Base-by-base conservation (phyloP, 2,888 invertebrate species). In the Carterocephalus palaemon region DNA sequence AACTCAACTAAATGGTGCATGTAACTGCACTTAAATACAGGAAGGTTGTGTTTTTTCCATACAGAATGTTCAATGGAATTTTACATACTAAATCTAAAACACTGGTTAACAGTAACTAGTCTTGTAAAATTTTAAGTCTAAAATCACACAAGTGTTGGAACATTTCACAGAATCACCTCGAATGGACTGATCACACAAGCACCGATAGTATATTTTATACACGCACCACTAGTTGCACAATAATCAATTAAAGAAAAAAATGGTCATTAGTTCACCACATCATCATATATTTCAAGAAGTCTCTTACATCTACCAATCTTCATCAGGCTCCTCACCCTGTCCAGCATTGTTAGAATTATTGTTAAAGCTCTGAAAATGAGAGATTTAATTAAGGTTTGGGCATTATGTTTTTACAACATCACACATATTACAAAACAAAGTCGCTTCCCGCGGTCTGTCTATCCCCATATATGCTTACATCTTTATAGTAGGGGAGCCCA, bases 271-370 rank as follows among this genome's bases (percentile, higher is more conserved):
- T 49, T 54, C 40, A 46, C 48, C 46, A 36, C 36, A n/a, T n/a
- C n/a, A n/a, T n/a, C n/a, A n/a, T n/a, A n/a, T n/a, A 12, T 61
- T 57, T 68, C 59, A 68, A 65, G 59, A 59, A 57, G 65, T 65
- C 60, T 51, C 46, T 52, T 46, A 56, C 20, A 28, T 61, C 61
- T 88, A 89, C 90, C 90, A 90, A 15, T 80, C 81, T 53, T 90
- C 90, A 4, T 89, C 88, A 0, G 84, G 86, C 54, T 89, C 88
- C 23, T 76, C 69, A 7, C 79, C 80, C 45, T 69, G 72, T 3
- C 66, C 68, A 1, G 49, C 62, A 0, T 64, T 52, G 4, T 75
- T 48, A 16, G 59, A 53, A 1, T 72, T 70, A 37, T 65, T 70
- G 48, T 75, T 77, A 61, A 84, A 82, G 48, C 70, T 75, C 85